phyloP scores from a whole-genome alignment of 2,888 invertebrate genomes.

The Macrosoma leucophasiata region DNA sequence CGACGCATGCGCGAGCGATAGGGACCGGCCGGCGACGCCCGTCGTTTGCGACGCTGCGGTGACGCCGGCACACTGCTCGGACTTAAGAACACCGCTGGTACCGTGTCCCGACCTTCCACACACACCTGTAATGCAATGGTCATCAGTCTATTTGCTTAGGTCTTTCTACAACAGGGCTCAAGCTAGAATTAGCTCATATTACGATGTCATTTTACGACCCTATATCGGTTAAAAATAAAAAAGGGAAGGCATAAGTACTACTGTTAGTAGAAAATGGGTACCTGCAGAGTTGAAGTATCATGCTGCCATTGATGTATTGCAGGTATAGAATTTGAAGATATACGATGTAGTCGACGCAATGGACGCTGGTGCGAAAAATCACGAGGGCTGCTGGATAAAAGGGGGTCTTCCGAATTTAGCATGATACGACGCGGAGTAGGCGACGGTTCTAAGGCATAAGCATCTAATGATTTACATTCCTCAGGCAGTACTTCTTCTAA shows the following conservation, averaged over 20 bases:
- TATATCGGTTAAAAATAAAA: too few species aligned
- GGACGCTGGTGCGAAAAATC: conserved; percentile 78
- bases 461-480: conserved; percentile 78
- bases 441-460: conserved; percentile 79
- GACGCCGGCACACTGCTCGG: conserved; percentile 82
- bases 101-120: conserved; percentile 78
- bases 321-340: conserved; percentile 37
- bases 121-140: conserved; percentile 53
- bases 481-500: conserved; percentile 89
- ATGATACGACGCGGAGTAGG: conserved; percentile 88
- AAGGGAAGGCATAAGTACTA: too few species aligned
- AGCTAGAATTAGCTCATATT: too few species aligned
- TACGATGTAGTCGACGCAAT: conserved; percentile 47
- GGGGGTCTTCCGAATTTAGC: conserved; percentile 91
- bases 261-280: conserved; percentile 28
- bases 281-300: conserved; percentile 57
- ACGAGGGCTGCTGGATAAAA: conserved; percentile 88
- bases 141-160: too few species aligned
- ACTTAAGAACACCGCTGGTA: conserved; percentile 86
- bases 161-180: too few species aligned
- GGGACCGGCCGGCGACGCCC: conserved; percentile 78
- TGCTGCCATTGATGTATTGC: conserved; percentile 58
- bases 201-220: too few species aligned
- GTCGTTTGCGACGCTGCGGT: conserved; percentile 78
- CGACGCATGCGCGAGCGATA: conserved; percentile 68